Evolutionary conservation across 2,797 vertebrate species (phyloP).

Genomic region (Menidia menidia): DNA sequence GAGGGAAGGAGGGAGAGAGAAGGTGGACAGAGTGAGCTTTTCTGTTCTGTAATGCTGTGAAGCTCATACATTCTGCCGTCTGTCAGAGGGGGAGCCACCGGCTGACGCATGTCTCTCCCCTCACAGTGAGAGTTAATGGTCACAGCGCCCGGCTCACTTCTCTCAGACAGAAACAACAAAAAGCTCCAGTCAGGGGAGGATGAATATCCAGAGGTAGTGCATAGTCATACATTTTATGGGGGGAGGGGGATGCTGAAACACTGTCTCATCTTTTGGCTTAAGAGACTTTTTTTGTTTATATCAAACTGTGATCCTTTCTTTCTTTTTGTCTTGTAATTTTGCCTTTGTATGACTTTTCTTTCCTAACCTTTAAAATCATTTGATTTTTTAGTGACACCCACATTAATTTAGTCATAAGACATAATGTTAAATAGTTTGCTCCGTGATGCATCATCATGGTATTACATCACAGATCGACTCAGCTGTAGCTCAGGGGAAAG

Average conservation of each 20-base stretch:
- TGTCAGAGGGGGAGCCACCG: slow-evolving; percentile 62
- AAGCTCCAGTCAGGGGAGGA: slow-evolving; percentile 37
- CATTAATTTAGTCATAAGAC: too few relatives aligned
- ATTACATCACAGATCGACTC: too few relatives aligned
- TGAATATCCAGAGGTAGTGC: slow-evolving; percentile 44
- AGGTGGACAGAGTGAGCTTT: slow-evolving; percentile 58
- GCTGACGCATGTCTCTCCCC: slow-evolving; percentile 47
- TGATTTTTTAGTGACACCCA: too few relatives aligned
- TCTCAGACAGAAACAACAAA: slow-evolving; percentile 44
- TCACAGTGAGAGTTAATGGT: slow-evolving; percentile 57
- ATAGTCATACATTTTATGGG: slow-evolving; percentile 37
- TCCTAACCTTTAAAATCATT: neutral
- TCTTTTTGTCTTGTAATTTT: slow-evolving; percentile 11
- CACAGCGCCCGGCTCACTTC: slow-evolving; percentile 39
- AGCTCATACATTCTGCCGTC: slow-evolving; percentile 63
- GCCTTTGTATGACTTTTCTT: slow-evolving; percentile 4
- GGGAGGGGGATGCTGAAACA: slow-evolving; percentile 14
- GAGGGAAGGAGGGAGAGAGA: slow-evolving; percentile 48
- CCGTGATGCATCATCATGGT: neutral
- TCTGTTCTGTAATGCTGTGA: slow-evolving; percentile 56
- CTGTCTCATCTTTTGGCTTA: slow-evolving; percentile 25
- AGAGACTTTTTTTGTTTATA: slow-evolving; percentile 18
- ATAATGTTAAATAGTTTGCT: neutral
- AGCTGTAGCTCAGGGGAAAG: too few relatives aligned
- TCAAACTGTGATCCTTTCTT: too few relatives aligned